Conservation (phyloP, 2,797 vertebrate genomes). For the Sebastes oblongus region DNA sequence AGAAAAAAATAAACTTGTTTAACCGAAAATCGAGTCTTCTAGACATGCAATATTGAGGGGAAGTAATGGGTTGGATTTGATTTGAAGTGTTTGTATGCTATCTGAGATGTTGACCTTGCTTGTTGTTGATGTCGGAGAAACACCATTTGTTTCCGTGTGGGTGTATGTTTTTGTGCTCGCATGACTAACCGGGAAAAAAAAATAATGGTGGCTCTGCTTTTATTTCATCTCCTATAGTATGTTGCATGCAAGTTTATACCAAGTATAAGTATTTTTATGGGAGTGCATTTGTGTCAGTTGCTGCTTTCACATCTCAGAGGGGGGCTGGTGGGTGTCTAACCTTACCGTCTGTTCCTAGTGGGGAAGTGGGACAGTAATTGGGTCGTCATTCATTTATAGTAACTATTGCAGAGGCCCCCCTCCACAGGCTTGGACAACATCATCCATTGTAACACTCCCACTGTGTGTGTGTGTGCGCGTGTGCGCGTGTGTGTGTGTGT, state of each 20-base stretch:
- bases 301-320: constrained; percentile 39
- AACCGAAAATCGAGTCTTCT: too few relatives aligned
- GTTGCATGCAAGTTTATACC: not conserved
- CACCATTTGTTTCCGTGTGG: constrained; percentile 2
- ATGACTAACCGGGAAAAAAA: not conserved
- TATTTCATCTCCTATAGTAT: constrained; percentile 7
- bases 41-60: not conserved
- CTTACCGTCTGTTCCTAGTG: constrained; percentile 65
- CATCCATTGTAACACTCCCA: constrained; percentile 59
- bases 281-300: constrained; percentile 14
- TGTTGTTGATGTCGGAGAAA: not conserved
- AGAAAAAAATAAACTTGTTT: too few relatives aligned
- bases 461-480: not conserved
- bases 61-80: not conserved
- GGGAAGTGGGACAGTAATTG: constrained; percentile 81
- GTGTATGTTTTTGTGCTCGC: constrained; percentile 6
- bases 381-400: constrained; percentile 78
- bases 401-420: constrained; percentile 56
- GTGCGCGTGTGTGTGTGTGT: not conserved
- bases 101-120: not conserved
- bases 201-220: not conserved
- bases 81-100: not conserved
- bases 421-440: constrained; percentile 50
- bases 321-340: constrained; percentile 48
- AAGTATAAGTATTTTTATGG: constrained; percentile 5